These are phyloP conservation scores for Scytalopus superciliaris DNA, from an alignment of 2,113 vertebrate genomes.

Conservation along the genomic window DNA sequence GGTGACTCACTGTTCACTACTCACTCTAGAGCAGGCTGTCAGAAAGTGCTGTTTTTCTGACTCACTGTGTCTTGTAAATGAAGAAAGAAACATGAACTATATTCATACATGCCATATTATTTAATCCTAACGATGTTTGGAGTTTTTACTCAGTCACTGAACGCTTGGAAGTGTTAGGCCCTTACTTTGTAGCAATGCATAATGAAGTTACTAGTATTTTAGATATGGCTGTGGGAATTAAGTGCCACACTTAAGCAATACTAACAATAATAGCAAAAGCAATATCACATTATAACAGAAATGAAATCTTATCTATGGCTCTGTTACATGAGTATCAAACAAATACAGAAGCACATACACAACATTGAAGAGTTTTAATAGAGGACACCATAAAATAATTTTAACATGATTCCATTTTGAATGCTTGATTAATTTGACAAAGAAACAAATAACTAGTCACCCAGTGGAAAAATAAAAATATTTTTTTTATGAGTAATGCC, in stretches of 20 bases:
- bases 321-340: neutral
- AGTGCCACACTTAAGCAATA: neutral
- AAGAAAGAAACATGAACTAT: conserved; percentile 7
- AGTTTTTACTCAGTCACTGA: neutral
- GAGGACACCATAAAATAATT: neutral
- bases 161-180: neutral
- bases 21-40: conserved; percentile 22
- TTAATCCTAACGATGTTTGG: neutral
- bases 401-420: neutral
- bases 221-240: neutral
- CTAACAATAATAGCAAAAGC: neutral
- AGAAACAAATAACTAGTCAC: neutral
- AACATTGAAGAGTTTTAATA: neutral
- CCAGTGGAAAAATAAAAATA: neutral
- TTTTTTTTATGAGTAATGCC: neutral
- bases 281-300: neutral
- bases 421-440: neutral
- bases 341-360: neutral
- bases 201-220: neutral
- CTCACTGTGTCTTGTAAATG: conserved; percentile 28
- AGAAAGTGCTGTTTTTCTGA: conserved; percentile 33
- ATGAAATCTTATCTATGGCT: neutral
- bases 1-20: conserved; percentile 37
- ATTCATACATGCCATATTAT: neutral
- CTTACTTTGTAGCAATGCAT: neutral